Base-by-base conservation (phyloP, 2,797 vertebrate genomes). In the Mastacembelus armatus region DNA sequence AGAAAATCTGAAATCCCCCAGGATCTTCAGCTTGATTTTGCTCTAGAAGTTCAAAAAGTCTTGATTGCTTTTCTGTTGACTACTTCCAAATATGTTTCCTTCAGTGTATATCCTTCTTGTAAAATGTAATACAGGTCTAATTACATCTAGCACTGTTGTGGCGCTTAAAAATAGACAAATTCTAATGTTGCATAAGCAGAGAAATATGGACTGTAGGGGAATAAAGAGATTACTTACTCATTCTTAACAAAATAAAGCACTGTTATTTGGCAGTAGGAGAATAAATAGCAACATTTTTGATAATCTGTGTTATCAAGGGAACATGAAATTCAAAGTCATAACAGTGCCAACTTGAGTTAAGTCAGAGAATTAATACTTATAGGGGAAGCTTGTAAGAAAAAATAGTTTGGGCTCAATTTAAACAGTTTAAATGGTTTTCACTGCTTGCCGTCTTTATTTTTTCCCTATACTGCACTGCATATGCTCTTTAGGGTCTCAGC, bases 31-130 rank as follows among this genome's bases (percentile, higher is more conserved):
- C 36, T 35, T 39, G 22, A 45, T 44, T 69, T 42, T 27, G 16
- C 16, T 54, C 52, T 21, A 26, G 8, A 21, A 55, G 26, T 49
- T 48, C 10, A 3, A 52, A 16, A 40, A 48, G 24, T 49, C 33
- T 18, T 65, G 19, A 54, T 26, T 49, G 43, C 19, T n/a, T 63
- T 22, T 55, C 5, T 33, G 15, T 11, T 30, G 21, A 32, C 6
- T 33, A 26, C 49, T 50, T 65, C 54, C 3, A 24, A 29, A 29
- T 39, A 19, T n/a, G 73, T 62, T 49, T 32, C 33, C 48, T 26
- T 22, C 29, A 39, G 9, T 4, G 16, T 14, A 19, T 22, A 36
- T 43, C n/a, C 10, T n/a, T 57, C 8, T 11, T 27, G 50, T 47
- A n/a, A 0, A 36, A 3, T 26, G 64, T 16, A 4, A 51, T 27